A percentile compares a stretch with the other conserved stretches of the same genome.
These are phyloP conservation scores for Eriosoma lanigerum DNA, from an alignment of 1,140 invertebrate species.

Conservation along the genomic window DNA sequence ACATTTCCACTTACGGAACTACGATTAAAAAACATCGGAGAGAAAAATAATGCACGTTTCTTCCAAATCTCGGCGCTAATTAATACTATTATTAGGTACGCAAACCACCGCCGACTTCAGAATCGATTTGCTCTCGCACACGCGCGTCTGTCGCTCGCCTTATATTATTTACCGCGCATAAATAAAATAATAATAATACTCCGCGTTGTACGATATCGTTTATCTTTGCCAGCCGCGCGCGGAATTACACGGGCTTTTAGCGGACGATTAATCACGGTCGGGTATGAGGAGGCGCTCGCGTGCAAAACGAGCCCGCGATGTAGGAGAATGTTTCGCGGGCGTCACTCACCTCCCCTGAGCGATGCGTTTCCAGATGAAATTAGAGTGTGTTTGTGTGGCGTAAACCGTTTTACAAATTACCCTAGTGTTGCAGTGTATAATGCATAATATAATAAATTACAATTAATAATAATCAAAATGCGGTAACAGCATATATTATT, in stretches of 20 bases:
- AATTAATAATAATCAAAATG: too few relatives aligned
- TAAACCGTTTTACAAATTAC: constrained; percentile 24
- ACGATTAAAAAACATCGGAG: too few relatives aligned
- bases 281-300: constrained; percentile 18
- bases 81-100: too few relatives aligned
- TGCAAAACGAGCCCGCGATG: not conserved
- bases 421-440: too few relatives aligned
- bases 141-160: not conserved
- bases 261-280: constrained; percentile 24
- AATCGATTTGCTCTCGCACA: constrained; percentile 51
- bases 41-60: too few relatives aligned
- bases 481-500: too few relatives aligned
- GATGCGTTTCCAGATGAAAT: not conserved
- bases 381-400: not conserved
- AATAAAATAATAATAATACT: not conserved
- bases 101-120: not conserved
- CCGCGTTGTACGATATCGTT: not conserved
- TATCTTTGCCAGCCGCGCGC: constrained; percentile 15
- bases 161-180: too few relatives aligned
- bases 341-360: too few relatives aligned
- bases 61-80: too few relatives aligned
- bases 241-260: constrained; percentile 40
- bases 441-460: too few relatives aligned
- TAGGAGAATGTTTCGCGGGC: not conserved
- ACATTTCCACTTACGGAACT: too few relatives aligned